Evolutionary conservation across 2,888 invertebrate genomes (phyloP).

Genomic region (Leptopilina myrica): DNA sequence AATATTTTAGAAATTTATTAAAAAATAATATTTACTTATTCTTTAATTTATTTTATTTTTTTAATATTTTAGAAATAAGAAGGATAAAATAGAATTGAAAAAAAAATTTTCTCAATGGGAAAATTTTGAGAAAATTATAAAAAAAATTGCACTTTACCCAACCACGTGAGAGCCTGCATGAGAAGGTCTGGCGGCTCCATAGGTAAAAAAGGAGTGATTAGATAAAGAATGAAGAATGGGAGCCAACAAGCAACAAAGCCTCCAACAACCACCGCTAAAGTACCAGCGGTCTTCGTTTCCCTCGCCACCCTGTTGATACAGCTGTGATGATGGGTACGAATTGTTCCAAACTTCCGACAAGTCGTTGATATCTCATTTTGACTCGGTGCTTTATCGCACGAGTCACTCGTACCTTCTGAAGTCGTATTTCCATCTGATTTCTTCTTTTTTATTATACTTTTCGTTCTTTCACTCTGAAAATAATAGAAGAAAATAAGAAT

Average conservation of each 20-base stretch:
- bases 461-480: constrained; percentile 16
- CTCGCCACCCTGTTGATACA: constrained; percentile 78
- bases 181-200: constrained; percentile 76
- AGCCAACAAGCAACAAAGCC: constrained; percentile 93
- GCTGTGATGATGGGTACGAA: constrained; percentile 68
- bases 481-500: no score
- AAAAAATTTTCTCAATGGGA: neutral
- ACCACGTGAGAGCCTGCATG: constrained; percentile 89
- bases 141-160: constrained; percentile 77
- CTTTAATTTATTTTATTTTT: no score
- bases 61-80: no score
- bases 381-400: constrained; percentile 51
- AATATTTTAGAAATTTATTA: no score
- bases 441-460: constrained; percentile 25
- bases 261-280: constrained; percentile 90
- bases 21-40: no score
- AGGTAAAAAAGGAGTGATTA: constrained; percentile 88
- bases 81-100: no score
- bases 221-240: constrained; percentile 90
- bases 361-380: constrained; percentile 55
- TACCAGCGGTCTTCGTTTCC: constrained; percentile 93
- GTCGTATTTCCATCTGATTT: constrained; percentile 27
- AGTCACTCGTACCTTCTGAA: constrained; percentile 28
- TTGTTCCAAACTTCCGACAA: constrained; percentile 54
- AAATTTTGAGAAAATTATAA: neutral